Percentiles rank a stretch among this genome's conserved stretches.
These are phyloP conservation scores for Muricea muricata DNA, from an alignment of 92 coral and sea anemone species.

Conservation along the genomic window DNA sequence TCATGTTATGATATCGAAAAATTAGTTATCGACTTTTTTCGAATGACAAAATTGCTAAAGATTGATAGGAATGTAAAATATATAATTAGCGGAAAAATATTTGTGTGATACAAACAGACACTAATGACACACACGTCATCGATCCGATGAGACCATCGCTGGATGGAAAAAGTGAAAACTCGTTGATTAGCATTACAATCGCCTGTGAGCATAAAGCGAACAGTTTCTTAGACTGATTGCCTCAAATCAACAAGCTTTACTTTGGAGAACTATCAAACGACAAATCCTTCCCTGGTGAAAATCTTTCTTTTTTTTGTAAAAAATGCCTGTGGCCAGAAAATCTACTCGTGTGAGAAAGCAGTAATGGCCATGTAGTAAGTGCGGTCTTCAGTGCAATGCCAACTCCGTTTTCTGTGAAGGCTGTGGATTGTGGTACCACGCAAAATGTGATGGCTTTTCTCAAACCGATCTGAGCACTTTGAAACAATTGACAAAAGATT, in stretches of 20 bases:
- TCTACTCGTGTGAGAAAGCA: background rate
- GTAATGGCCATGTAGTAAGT: constrained; percentile 22
- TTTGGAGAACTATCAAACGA: background rate
- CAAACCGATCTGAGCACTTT: background rate
- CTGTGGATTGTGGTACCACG: background rate
- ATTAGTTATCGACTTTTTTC: too few relatives aligned
- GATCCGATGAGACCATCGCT: too few relatives aligned
- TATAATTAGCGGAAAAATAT: too few relatives aligned
- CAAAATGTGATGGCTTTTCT: background rate
- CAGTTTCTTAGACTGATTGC: too few relatives aligned
- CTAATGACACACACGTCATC: too few relatives aligned
- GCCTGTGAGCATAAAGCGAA: too few relatives aligned
- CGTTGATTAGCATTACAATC: too few relatives aligned
- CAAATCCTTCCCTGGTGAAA: background rate
- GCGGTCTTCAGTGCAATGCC: constrained; percentile 25
- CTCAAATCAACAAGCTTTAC: background rate
- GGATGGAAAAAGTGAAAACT: too few relatives aligned
- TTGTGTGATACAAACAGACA: too few relatives aligned
- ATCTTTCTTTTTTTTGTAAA: background rate
- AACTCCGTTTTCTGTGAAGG: constrained; percentile 14
- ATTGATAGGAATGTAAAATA: too few relatives aligned
- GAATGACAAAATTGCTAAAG: too few relatives aligned
- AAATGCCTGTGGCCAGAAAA: background rate
- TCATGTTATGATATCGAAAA: too few relatives aligned
- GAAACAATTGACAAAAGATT: background rate